These are phyloP conservation scores for Orgyia antiqua DNA, from an alignment of 2,888 invertebrate genomes.

Conservation along the genomic window DNA sequence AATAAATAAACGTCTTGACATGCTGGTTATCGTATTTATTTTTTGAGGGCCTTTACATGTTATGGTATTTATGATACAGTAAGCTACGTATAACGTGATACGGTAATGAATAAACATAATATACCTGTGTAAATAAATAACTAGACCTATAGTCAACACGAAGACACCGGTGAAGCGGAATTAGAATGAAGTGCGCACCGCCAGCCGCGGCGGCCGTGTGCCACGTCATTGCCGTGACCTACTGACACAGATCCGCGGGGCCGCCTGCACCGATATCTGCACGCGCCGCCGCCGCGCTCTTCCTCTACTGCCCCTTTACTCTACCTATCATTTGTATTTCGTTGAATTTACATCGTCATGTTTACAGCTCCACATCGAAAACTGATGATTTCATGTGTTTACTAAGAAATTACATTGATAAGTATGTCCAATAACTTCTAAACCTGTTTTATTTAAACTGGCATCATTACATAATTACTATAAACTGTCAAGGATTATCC, in stretches of 20 bases:
- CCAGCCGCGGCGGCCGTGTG: slow-evolving; percentile 68
- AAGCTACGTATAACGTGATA: slow-evolving; percentile 10
- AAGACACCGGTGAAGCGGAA: slow-evolving; percentile 73
- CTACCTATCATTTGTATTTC: slow-evolving; percentile 27
- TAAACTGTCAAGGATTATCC: too few relatives aligned
- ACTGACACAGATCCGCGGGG: slow-evolving; percentile 83
- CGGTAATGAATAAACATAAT: slow-evolving; percentile 21
- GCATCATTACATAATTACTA: too few relatives aligned
- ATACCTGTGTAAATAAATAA: slow-evolving; percentile 24
- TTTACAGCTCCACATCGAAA: slow-evolving; percentile 10
- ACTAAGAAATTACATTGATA: too few relatives aligned
- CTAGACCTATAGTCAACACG: slow-evolving; percentile 32
- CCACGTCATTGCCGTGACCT: slow-evolving; percentile 82
- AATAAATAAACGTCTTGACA: slow-evolving; percentile 28
- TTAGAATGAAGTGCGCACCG: slow-evolving; percentile 74
- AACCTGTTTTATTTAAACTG: too few relatives aligned
- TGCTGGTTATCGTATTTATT: slow-evolving; percentile 28
- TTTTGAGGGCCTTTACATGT: slow-evolving; percentile 5
- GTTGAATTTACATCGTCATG: slow-evolving; percentile 19
- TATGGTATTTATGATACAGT: slow-evolving; percentile 5
- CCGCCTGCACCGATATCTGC: slow-evolving; percentile 75
- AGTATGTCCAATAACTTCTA: too few relatives aligned
- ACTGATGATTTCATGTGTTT: slow-evolving; percentile 4
- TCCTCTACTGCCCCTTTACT: slow-evolving; percentile 54
- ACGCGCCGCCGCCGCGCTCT: slow-evolving; percentile 54